Evolutionary conservation across 2,113 vertebrate genomes (phyloP).

Genomic region (Aix galericulata): DNA sequence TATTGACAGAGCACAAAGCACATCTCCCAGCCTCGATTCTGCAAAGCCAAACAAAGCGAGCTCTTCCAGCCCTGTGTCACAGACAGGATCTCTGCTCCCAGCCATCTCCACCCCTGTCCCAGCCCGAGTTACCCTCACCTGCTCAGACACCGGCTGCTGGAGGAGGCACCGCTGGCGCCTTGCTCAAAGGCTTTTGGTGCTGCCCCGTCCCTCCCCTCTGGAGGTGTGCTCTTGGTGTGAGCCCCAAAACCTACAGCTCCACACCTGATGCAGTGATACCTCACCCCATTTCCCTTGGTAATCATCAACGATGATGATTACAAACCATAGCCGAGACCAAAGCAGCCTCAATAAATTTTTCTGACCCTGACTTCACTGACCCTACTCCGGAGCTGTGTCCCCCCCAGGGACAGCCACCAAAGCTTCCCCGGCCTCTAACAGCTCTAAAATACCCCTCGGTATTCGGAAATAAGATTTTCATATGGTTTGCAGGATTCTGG

Average conservation of each 20-base stretch:
- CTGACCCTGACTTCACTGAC: not conserved
- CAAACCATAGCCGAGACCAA: not conserved
- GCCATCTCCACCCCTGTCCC: not conserved
- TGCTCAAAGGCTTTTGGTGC: not conserved
- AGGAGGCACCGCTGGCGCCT: not conserved
- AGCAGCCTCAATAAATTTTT: not conserved
- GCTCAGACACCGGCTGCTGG: not conserved
- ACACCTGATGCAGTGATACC: not conserved
- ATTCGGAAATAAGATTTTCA: not conserved
- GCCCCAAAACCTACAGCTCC: not conserved
- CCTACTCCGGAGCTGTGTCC: too few species aligned
- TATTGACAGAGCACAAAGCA: conserved; percentile 12
- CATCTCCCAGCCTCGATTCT: conserved; percentile 25
- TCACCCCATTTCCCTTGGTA: not conserved
- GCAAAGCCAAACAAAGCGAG: conserved; percentile 27
- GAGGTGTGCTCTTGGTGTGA: not conserved
- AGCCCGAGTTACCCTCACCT: not conserved
- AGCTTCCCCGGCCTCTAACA: not conserved
- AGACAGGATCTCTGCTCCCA: not conserved
- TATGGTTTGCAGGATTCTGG: not conserved
- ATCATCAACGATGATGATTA: not conserved
- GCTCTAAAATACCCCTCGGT: accelerated
- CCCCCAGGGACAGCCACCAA: not conserved
- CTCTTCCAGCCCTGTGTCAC: not conserved
- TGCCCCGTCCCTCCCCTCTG: not conserved